Percentiles rank a stretch among this genome's conserved stretches.
Evolutionary conservation across 2,113 vertebrate genomes (phyloP).

Genomic region (Ptilorrhoa leucosticta): DNA sequence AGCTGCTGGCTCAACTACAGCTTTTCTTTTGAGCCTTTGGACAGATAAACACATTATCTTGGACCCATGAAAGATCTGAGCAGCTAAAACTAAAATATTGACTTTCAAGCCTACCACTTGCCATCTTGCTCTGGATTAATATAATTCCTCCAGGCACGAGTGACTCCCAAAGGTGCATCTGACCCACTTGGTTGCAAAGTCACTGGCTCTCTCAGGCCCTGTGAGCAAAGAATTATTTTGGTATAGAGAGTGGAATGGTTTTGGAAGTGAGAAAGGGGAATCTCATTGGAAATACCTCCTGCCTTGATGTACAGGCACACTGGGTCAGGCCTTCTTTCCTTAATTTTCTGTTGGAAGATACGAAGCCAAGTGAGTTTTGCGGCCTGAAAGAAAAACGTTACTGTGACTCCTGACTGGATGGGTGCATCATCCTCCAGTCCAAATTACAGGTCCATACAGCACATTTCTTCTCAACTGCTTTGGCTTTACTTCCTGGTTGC

Average conservation of each 20-base stretch:
- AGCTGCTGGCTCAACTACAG: background rate
- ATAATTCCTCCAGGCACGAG: background rate
- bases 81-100: background rate
- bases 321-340: background rate
- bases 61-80: background rate
- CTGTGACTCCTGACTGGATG: background rate
- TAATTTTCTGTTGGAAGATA: background rate
- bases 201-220: background rate
- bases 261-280: background rate
- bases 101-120: background rate
- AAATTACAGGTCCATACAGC: background rate
- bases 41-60: background rate
- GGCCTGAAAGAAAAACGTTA: background rate
- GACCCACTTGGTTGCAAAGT: background rate
- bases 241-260: background rate
- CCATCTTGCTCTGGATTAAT: background rate
- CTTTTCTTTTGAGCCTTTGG: background rate
- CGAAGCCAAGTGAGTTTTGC: rapidly evolving
- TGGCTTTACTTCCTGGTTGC: background rate
- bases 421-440: background rate
- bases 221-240: background rate
- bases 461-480: background rate
- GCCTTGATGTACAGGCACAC: background rate
- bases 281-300: background rate
- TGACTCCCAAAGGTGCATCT: background rate